phyloP scores from a whole-genome alignment of 2,888 invertebrate species.

The Clepsis dumicolana region DNA sequence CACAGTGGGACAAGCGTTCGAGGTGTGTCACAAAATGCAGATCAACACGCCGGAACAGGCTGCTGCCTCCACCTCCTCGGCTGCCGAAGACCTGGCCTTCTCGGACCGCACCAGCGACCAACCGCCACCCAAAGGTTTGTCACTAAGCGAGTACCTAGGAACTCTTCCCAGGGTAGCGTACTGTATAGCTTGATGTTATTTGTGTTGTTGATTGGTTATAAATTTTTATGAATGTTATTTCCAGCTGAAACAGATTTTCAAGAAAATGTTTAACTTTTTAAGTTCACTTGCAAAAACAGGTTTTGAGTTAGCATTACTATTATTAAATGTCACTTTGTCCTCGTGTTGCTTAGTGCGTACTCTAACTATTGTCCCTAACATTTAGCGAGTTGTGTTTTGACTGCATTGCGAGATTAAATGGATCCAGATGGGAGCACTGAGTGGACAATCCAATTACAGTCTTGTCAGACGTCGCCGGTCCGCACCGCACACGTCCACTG shows the following conservation, averaged over 20 bases:
- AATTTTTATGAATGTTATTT: too few species aligned
- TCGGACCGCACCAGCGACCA: conserved; percentile 61
- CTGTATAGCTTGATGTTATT: too few species aligned
- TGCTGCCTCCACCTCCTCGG: conserved; percentile 73
- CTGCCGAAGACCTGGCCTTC: conserved; percentile 61
- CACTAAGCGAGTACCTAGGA: neutral
- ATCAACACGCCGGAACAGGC: conserved; percentile 83
- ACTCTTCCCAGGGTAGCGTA: too few species aligned
- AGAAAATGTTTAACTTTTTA: too few species aligned
- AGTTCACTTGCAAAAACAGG: too few species aligned
- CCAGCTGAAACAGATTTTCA: too few species aligned
- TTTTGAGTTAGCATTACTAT: too few species aligned
- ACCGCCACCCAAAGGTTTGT: conserved; percentile 69
- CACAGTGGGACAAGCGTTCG: conserved; percentile 99
- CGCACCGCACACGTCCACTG: conserved; percentile 35
- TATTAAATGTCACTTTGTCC: neutral
- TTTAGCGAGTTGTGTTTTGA: conserved; percentile 15
- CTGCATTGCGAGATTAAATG: conserved; percentile 34
- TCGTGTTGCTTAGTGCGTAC: too few species aligned
- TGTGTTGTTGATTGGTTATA: neutral
- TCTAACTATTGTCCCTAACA: neutral
- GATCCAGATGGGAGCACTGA: conserved; percentile 44
- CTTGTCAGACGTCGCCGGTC: conserved; percentile 40
- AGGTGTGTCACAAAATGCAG: conserved; percentile 98
- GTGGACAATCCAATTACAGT: conserved; percentile 52